phyloP scores from a whole-genome alignment of 2,888 invertebrate genomes.

The Drosophila antonietae region DNA sequence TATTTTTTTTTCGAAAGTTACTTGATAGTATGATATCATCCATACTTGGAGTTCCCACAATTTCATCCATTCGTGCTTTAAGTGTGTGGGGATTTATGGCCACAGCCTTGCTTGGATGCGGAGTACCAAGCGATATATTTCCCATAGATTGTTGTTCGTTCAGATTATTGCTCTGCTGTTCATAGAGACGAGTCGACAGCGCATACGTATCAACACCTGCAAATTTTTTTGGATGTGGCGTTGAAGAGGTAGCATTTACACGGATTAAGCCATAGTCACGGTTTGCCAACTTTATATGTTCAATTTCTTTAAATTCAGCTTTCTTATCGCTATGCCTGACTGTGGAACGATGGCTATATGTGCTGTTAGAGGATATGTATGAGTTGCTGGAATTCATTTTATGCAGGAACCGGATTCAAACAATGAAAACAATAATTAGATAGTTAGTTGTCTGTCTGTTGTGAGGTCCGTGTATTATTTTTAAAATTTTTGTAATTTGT shows the following conservation, averaged over 20 bases:
- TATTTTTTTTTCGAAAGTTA: too few species aligned
- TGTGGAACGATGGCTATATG: rapidly evolving
- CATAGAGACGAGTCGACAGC: constrained; percentile 37
- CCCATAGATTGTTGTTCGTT: background rate
- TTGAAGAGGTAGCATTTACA: constrained; percentile 13
- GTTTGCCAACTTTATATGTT: background rate
- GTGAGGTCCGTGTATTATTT: background rate
- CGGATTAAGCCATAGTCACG: constrained; percentile 58
- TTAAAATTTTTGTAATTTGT: background rate
- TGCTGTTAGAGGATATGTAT: background rate
- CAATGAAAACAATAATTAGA: background rate
- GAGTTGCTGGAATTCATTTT: background rate
- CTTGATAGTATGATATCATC: too few species aligned
- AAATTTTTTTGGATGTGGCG: constrained; percentile 47
- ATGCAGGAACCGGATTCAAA: background rate
- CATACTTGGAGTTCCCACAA: too few species aligned
- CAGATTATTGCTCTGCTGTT: too few species aligned
- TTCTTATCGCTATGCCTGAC: background rate
- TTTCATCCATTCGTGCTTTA: background rate
- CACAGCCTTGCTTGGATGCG: constrained; percentile 20
- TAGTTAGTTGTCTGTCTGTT: background rate
- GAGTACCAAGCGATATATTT: constrained; percentile 12
- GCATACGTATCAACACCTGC: constrained; percentile 25
- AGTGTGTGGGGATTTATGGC: constrained; percentile 15
- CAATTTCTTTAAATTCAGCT: background rate